Base-by-base conservation (phyloP, 2,797 vertebrate species). In the Hafferia zeledoni region DNA sequence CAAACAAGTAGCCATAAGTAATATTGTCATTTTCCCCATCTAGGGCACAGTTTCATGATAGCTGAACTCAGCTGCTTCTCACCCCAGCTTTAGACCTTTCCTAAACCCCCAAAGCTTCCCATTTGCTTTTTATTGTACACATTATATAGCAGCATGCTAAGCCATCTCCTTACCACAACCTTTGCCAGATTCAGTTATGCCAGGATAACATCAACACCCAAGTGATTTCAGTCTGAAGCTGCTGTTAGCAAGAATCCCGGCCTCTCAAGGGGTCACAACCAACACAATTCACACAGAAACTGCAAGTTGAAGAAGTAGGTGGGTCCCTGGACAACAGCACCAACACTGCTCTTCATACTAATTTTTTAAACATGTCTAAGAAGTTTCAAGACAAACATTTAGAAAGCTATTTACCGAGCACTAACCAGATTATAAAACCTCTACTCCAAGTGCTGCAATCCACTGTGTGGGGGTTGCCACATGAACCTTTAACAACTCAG, bases 311-410 rank as follows among this genome's bases (percentile, higher is more conserved):
- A 10, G 22, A 31, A 8, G 39, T 7, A 50, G 5, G 13, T 44
- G 44, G 5, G 50, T 31, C 30, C 24, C n/a, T 39, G 17, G 7
- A 17, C 28, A 13, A 15, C n/a, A 84, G 25, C 16, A 65, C 10
- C 6, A 22, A 7, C 27, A 49, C 17, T 50, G 30, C 20, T 43
- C 31, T 50, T 65, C 11, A 17, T 4, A 49, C 5, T 28, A 3
- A 2, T 6, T 83, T 89, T n/a, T 17, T 15, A 4, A 18, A 52
- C 2, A 37, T 5, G 0, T 1, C 1, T 30, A 9, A 24, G 10
- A 22, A 75, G 4, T 2, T 68, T 78, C 12, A 37, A 83, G 11
- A 53, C 15, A 68, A 78, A 24, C 2, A 64, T 14, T 37, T 22
- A 61, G 14, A 67, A 53, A 55, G 2, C 31, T 37, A 47, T 0